Conservation (phyloP, 2,888 invertebrate species). For the Polydrusus pterygomalis region DNA sequence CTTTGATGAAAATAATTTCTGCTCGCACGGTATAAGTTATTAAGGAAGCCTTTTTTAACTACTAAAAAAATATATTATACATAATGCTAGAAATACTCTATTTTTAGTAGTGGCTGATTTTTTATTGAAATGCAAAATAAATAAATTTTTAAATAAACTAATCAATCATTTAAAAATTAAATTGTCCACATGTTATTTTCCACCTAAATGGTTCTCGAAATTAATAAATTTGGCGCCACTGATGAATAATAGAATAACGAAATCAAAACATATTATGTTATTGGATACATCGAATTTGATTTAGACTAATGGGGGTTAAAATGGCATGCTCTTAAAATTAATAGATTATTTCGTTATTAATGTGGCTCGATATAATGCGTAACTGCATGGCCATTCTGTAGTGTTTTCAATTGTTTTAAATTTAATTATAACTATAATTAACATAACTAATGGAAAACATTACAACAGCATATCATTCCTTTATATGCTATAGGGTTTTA, state of each 20-base stretch:
- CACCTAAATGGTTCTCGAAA: slow-evolving; percentile 37
- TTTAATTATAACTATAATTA: not conserved
- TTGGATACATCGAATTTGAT: slow-evolving; percentile 41
- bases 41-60: too few species aligned
- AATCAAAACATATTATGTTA: slow-evolving; percentile 36
- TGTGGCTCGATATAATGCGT: slow-evolving; percentile 7
- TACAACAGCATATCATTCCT: too few species aligned
- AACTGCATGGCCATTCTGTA: slow-evolving; percentile 1
- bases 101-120: too few species aligned
- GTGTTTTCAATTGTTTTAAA: not conserved
- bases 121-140: not conserved
- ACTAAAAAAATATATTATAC: not conserved
- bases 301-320: slow-evolving; percentile 43
- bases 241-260: slow-evolving; percentile 39
- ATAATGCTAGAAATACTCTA: not conserved
- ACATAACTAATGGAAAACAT: not conserved
- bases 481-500: too few species aligned
- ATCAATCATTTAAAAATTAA: slow-evolving; percentile 34
- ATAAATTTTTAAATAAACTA: slow-evolving; percentile 12
- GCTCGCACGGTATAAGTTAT: too few species aligned
- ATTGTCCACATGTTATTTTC: slow-evolving; percentile 43
- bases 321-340: slow-evolving; percentile 46
- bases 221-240: slow-evolving; percentile 40
- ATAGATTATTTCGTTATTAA: slow-evolving; percentile 42
- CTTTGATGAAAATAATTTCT: too few species aligned